Percentiles rank a stretch among this genome's conserved stretches.
These are phyloP conservation scores for Ctenicera cuprea DNA, from an alignment of 2,888 invertebrate genomes.

Conservation along the genomic window DNA sequence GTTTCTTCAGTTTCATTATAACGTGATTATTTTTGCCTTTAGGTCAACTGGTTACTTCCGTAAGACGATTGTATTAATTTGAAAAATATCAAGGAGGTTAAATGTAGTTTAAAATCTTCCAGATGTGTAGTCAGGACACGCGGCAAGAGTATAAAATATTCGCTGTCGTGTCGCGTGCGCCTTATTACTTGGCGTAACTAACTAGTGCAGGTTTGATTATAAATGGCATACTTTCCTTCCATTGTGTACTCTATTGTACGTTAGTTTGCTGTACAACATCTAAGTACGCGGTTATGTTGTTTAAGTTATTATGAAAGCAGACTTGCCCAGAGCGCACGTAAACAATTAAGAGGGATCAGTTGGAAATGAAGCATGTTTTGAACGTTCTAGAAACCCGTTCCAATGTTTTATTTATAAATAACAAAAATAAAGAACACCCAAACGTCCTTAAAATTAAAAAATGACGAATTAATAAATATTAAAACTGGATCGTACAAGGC, in stretches of 20 bases:
- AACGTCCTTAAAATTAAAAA: conserved; percentile 21
- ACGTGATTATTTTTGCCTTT: too few species aligned
- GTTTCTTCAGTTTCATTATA: too few species aligned
- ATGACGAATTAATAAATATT: conserved; percentile 16
- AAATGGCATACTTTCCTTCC: conserved; percentile 54
- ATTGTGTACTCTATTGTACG: conserved; percentile 45
- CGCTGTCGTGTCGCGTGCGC: conserved; percentile 58
- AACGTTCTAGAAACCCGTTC: conserved; percentile 9
- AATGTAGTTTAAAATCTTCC: conserved; percentile 25
- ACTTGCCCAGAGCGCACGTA: conserved; percentile 7
- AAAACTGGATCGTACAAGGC: conserved; percentile 3
- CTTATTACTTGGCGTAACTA: conserved; percentile 61
- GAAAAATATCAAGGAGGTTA: too few species aligned
- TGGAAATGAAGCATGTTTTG: not conserved
- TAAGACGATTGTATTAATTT: too few species aligned
- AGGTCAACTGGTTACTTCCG: too few species aligned
- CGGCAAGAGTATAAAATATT: conserved; percentile 44
- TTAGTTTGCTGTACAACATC: conserved; percentile 30
- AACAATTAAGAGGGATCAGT: conserved; percentile 16
- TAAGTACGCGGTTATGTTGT: conserved; percentile 17
- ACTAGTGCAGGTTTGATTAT: conserved; percentile 55
- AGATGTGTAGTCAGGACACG: conserved; percentile 36
- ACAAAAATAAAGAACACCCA: conserved; percentile 1
- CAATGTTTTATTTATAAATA: conserved; percentile 18
- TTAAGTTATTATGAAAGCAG: conserved; percentile 19